A percentile compares a stretch with the other conserved stretches of the same genome.
Conservation (phyloP, 2,888 invertebrate genomes). For the Chymomyza fuscimana region DNA sequence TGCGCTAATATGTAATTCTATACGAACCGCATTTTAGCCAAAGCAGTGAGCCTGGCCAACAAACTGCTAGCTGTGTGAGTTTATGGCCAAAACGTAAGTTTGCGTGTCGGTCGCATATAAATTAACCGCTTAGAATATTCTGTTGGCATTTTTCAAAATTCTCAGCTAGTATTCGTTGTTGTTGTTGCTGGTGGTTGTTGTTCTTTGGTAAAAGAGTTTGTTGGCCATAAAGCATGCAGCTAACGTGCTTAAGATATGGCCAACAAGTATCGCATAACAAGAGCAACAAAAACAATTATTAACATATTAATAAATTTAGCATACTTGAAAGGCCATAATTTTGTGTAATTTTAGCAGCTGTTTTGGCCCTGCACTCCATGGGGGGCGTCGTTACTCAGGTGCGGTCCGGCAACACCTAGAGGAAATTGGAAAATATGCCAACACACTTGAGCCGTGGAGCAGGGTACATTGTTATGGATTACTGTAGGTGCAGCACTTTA, state of each 20-base stretch:
- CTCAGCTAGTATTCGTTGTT: conserved; percentile 65
- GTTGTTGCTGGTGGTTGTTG: neutral
- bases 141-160: conserved; percentile 72
- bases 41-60: neutral
- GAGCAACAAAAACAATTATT: conserved; percentile 62
- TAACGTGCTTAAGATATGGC: conserved; percentile 65
- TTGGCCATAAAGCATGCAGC: conserved; percentile 68
- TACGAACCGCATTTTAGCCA: neutral
- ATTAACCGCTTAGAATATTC: conserved; percentile 71
- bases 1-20: conserved; percentile 12
- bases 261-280: conserved; percentile 5
- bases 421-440: conserved; percentile 50
- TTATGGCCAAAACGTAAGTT: conserved; percentile 65
- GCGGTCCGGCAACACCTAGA: conserved; percentile 53
- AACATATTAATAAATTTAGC: conserved; percentile 77
- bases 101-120: conserved; percentile 71
- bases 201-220: conserved; percentile 65
- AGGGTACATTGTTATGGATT: neutral
- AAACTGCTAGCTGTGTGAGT: conserved; percentile 33
- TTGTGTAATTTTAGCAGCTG: conserved; percentile 64
- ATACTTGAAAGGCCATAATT: conserved; percentile 74
- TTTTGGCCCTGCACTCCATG: neutral
- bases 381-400: neutral
- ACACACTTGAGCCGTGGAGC: neutral
- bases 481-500: neutral